Percentiles rank a stretch among this genome's conserved stretches.
These are phyloP conservation scores for Poecilia latipinna DNA, from an alignment of 2,113 vertebrate genomes.

Conservation along the genomic window DNA sequence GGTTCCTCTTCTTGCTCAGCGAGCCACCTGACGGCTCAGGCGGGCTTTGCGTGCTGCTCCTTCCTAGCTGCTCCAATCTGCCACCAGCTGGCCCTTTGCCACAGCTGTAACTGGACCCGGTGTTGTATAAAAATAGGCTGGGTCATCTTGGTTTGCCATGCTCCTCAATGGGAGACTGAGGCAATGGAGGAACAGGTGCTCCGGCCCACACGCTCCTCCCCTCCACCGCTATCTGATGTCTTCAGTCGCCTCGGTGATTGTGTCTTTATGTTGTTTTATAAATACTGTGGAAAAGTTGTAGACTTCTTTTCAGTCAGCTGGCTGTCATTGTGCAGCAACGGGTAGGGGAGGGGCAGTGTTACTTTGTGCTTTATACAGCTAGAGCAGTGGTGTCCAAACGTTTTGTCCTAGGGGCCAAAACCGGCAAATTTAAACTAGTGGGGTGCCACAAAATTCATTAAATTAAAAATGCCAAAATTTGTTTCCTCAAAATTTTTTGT, in stretches of 20 bases:
- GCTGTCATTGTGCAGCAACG: neutral
- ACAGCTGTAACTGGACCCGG: conserved; percentile 69
- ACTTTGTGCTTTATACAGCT: neutral
- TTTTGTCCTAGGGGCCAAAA: too few species aligned
- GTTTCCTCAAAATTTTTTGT: too few species aligned
- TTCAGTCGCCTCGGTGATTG: conserved; percentile 5
- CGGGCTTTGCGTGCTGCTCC: conserved; percentile 59
- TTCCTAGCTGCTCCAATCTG: conserved; percentile 64
- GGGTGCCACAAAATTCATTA: too few species aligned
- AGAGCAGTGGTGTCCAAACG: too few species aligned
- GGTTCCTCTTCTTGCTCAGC: conserved; percentile 51
- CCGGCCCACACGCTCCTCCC: conserved; percentile 35
- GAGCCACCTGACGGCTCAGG: conserved; percentile 47
- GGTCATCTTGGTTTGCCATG: conserved; percentile 57
- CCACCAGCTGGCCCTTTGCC: conserved; percentile 64
- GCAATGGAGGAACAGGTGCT: conserved; percentile 73
- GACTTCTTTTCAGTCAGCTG: neutral
- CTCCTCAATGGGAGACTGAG: conserved; percentile 71
- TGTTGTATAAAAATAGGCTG: conserved; percentile 76
- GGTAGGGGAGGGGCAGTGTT: neutral
- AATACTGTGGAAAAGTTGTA: neutral
- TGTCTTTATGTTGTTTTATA: neutral
- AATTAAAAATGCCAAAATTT: too few species aligned
- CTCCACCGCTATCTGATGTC: conserved; percentile 36
- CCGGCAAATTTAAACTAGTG: too few species aligned